Evolutionary conservation across 2,113 vertebrate species (phyloP).

Genomic region (Nestor notabilis): DNA sequence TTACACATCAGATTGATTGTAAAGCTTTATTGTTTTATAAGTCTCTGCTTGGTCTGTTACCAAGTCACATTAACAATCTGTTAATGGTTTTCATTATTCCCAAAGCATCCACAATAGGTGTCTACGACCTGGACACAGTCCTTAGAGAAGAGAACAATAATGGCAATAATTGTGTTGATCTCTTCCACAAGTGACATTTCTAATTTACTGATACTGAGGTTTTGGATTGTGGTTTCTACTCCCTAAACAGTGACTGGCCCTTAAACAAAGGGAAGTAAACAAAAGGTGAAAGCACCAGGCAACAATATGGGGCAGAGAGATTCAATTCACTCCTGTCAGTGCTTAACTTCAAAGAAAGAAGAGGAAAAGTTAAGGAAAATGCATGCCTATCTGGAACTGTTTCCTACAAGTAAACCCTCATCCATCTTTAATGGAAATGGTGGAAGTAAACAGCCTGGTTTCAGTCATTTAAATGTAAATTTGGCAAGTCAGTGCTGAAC

Average conservation of each 20-base stretch:
- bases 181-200: constrained; percentile 50
- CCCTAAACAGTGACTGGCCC: background rate
- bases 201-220: background rate
- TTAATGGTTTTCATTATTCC: constrained; percentile 72
- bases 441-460: background rate
- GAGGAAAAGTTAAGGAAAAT: background rate
- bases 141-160: constrained; percentile 53
- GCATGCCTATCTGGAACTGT: background rate
- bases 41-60: constrained; percentile 64
- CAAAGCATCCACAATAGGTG: constrained; percentile 63
- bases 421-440: background rate
- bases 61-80: constrained; percentile 73
- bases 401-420: background rate
- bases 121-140: constrained; percentile 57
- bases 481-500: background rate
- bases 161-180: constrained; percentile 6
- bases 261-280: background rate
- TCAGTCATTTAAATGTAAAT: constrained; percentile 46
- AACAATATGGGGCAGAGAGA: background rate
- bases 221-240: background rate
- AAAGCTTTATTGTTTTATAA: constrained; percentile 70
- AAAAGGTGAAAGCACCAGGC: background rate
- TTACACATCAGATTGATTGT: constrained; percentile 64
- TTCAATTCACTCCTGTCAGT: background rate
- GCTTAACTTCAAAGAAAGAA: background rate